Conservation (phyloP, 1,140 invertebrate genomes). For the Drosophila tsacasi region DNA sequence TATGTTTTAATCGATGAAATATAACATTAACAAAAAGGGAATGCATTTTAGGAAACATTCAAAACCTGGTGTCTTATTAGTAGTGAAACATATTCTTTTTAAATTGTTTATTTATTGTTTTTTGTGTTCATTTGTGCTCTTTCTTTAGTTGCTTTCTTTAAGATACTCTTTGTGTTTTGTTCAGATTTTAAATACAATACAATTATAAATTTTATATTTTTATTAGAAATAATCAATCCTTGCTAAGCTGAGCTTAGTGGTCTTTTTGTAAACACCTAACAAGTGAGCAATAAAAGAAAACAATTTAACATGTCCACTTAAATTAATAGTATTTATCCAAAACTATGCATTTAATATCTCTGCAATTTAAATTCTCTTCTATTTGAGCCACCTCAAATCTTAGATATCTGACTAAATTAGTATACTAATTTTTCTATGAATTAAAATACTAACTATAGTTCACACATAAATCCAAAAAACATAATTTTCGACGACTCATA, state of each 20-base stretch:
- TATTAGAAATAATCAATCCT: background rate
- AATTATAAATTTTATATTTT: background rate
- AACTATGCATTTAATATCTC: background rate
- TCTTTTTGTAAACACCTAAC: background rate
- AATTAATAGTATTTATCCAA: background rate
- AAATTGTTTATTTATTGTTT: background rate
- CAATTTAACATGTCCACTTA: background rate
- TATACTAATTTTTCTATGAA: background rate
- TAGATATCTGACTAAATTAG: background rate
- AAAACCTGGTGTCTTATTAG: too few relatives aligned
- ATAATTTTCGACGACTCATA: background rate
- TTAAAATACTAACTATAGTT: background rate
- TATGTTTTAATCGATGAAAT: too few relatives aligned
- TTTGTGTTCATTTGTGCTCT: background rate
- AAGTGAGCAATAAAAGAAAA: background rate
- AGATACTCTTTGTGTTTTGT: background rate
- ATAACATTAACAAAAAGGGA: too few relatives aligned
- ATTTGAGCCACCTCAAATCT: background rate
- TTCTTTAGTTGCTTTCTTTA: background rate
- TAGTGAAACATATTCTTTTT: too few relatives aligned
- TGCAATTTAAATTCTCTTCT: background rate
- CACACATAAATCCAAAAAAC: slow-evolving; percentile 4
- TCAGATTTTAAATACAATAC: background rate
- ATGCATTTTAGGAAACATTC: too few relatives aligned
- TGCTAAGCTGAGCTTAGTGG: background rate